phyloP scores from a whole-genome alignment of 2,888 invertebrate species.

The Tenthredo notha region DNA sequence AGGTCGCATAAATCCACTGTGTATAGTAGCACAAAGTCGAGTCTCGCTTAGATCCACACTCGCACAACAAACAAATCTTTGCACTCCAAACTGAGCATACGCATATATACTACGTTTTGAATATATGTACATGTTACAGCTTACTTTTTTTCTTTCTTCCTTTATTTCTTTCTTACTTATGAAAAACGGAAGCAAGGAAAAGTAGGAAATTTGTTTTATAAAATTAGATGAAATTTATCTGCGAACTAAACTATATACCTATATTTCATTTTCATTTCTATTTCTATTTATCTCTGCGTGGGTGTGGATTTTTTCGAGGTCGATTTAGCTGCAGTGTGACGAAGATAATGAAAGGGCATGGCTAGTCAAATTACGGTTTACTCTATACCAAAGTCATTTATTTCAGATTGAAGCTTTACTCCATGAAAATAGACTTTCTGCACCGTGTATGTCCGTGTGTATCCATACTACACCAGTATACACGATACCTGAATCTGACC shows the following conservation, averaged over 20 bases:
- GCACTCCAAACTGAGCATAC: background rate
- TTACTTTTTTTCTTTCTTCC: background rate
- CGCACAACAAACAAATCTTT: slow-evolving; percentile 4
- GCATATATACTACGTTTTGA: no score
- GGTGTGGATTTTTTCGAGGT: background rate
- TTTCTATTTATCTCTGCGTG: background rate
- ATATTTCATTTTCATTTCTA: background rate
- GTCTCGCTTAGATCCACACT: background rate
- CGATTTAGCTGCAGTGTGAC: background rate
- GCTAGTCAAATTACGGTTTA: background rate
- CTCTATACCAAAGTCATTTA: background rate
- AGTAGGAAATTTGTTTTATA: background rate
- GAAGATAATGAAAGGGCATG: background rate
- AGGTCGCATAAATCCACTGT: slow-evolving; percentile 28
- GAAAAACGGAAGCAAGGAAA: background rate
- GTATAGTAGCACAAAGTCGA: background rate
- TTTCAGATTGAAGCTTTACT: background rate
- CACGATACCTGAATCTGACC: slow-evolving; percentile 11
- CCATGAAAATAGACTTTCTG: background rate
- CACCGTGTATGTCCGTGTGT: background rate
- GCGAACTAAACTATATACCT: background rate
- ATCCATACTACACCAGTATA: background rate
- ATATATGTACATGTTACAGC: no score
- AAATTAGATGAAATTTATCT: background rate
- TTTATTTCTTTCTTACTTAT: background rate